These are phyloP conservation scores for Mycogona germanica DNA, from an alignment of 2,888 invertebrate genomes.

Conservation along the genomic window DNA sequence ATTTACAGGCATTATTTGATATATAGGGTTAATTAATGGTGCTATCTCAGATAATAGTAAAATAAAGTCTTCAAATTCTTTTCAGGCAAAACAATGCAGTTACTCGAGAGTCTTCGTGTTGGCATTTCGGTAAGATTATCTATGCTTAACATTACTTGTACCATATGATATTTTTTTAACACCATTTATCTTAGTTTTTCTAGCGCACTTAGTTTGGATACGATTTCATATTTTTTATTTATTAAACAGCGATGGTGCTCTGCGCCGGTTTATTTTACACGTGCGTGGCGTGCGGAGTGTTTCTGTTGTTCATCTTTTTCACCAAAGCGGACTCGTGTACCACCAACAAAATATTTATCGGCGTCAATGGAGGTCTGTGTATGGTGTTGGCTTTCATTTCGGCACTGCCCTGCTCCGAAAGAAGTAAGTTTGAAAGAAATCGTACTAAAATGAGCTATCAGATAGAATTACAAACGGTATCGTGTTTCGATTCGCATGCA, in stretches of 20 bases:
- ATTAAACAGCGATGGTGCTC: slow-evolving; percentile 22
- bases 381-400: slow-evolving; percentile 33
- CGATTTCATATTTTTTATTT: slow-evolving; percentile 13
- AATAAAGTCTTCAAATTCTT: not conserved
- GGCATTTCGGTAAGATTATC: slow-evolving; percentile 10
- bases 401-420: slow-evolving; percentile 32
- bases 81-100: slow-evolving; percentile 15
- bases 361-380: slow-evolving; percentile 35
- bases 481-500: not conserved
- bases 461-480: not conserved
- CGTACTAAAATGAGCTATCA: not conserved
- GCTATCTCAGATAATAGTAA: too few species aligned
- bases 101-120: not conserved
- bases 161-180: too few species aligned
- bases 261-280: slow-evolving; percentile 32
- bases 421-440: slow-evolving; percentile 28
- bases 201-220: too few species aligned
- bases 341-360: slow-evolving; percentile 36
- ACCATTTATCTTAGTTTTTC: too few species aligned
- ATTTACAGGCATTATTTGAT: too few species aligned
- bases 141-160: too few species aligned
- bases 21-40: too few species aligned
- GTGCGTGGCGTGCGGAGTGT: slow-evolving; percentile 29
- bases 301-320: slow-evolving; percentile 33
- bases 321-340: slow-evolving; percentile 31